phyloP scores from a whole-genome alignment of 2,888 invertebrate genomes.

The Doris montereyensis region DNA sequence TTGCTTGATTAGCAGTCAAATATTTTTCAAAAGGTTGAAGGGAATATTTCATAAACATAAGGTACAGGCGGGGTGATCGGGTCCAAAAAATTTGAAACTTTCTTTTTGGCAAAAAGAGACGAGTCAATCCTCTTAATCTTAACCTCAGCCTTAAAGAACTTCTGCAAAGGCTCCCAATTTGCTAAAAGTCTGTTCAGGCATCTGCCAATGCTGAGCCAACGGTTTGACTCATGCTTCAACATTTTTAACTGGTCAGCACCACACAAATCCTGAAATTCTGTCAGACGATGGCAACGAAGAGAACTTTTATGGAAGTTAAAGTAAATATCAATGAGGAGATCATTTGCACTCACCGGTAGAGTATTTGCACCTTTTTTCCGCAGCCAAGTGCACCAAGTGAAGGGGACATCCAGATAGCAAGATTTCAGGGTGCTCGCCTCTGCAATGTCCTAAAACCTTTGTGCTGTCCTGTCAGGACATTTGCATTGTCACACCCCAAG shows the following conservation, averaged over 20 bases:
- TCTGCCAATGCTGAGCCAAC: conserved; percentile 23
- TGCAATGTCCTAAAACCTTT: conserved; percentile 24
- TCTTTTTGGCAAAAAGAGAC: not conserved
- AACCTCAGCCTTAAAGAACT: not conserved
- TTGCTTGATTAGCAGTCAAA: not conserved
- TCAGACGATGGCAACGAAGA: not conserved
- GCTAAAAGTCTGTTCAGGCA: conserved; percentile 9
- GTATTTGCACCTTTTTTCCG: not conserved
- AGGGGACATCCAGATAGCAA: conserved; percentile 29
- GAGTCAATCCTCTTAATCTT: not conserved
- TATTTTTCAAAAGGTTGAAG: not conserved
- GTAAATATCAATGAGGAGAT: not conserved
- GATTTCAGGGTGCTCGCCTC: not conserved
- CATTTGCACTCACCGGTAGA: not conserved
- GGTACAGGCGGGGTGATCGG: too few species aligned
- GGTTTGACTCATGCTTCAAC: not conserved
- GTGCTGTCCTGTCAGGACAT: conserved; percentile 9
- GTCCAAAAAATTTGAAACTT: not conserved
- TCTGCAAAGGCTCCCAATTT: not conserved
- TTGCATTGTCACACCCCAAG: conserved; percentile 26
- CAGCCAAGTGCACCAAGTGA: conserved; percentile 24
- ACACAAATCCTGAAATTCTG: not conserved
- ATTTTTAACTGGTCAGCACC: not conserved
- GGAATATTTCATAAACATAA: not conserved
- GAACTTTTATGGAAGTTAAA: conserved; percentile 10